Evolutionary conservation across 2,113 vertebrate genomes (phyloP), one percentile per base, ranked within the genome.

Genomic region (human (Homo sapiens)): DNA sequence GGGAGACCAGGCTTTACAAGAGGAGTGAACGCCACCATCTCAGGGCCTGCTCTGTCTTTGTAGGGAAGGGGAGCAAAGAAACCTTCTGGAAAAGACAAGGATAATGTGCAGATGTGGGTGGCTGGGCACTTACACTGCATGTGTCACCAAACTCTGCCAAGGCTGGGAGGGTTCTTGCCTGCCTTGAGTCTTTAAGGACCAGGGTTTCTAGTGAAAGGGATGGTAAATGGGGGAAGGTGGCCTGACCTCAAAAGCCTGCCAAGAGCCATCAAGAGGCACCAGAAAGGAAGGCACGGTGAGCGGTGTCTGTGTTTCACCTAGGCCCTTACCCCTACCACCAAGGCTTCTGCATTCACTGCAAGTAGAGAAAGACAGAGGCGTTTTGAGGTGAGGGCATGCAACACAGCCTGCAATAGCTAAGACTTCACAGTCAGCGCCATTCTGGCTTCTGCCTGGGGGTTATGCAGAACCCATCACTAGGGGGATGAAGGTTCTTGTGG

Each of bases 361-460:
- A 12, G 22, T 38, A 13, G 70, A 30, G 43, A 32, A 18, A 35
- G 16, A 8, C 38, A 2, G 40, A 50, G 25, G 38, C 7, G 8
- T 35, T 85, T 80, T 45, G 9, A 43, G 66, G 25, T 7, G 84
- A 66, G 35, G 66, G 17, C 23, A 0, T 8, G 22, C 50, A 35
- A 22, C 32, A 2, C 0, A 38, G 82, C 55, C 22, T 11, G 64
- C 5, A 0, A 32, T 0, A 40, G 66, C 32, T 45, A 35, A 12
- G 22, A 6, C 18, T 18, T 7, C 22, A 3, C 1, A 45, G 66
- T 48, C 12, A 1, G 32, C 0, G 27, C 16, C n/a, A 1, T 3
- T 35, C 38, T 35, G 68, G 20, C 72, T 87, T 92, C 64, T 78
- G 13, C 17, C 4, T 0, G 27, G 35, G 66, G 48, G 64, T 20